Conservation (phyloP, 2,797 vertebrate genomes). For the Tamandua tetradactyla region DNA sequence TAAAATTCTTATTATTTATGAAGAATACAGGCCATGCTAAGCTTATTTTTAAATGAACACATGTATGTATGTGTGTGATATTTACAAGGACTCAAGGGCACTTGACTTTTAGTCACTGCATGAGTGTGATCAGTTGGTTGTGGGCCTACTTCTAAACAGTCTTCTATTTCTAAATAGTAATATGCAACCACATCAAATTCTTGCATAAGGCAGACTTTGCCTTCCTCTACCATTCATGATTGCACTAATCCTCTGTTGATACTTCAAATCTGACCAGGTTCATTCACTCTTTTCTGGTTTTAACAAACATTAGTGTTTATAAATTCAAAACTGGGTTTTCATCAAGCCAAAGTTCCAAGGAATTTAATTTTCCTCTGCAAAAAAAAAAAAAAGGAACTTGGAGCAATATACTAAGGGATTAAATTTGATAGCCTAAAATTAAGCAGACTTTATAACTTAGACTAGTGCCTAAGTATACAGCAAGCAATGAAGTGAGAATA, state of each 20-base stretch:
- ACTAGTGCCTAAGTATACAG: neutral
- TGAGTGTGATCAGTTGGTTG: neutral
- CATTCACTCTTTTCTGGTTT: neutral
- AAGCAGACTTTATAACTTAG: neutral
- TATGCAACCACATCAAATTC: neutral
- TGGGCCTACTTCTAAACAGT: neutral
- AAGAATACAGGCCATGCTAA: neutral
- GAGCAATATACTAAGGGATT: neutral
- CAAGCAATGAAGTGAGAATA: neutral
- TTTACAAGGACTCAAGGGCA: neutral
- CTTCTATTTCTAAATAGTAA: neutral
- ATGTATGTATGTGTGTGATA: neutral
- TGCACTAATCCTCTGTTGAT: neutral
- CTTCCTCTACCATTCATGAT: neutral
- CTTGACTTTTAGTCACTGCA: neutral
- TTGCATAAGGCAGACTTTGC: neutral
- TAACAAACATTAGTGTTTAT: neutral
- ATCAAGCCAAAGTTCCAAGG: neutral
- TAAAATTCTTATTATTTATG: constrained; percentile 40
- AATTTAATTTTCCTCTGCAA: constrained; percentile 54
- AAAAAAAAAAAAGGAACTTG: neutral
- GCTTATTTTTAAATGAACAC: constrained; percentile 8
- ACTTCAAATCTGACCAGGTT: neutral
- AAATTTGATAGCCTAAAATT: constrained; percentile 26
- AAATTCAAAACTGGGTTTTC: neutral